phyloP scores from a whole-genome alignment of 1,140 invertebrate species.

The Rhynchophorus ferrugineus region DNA sequence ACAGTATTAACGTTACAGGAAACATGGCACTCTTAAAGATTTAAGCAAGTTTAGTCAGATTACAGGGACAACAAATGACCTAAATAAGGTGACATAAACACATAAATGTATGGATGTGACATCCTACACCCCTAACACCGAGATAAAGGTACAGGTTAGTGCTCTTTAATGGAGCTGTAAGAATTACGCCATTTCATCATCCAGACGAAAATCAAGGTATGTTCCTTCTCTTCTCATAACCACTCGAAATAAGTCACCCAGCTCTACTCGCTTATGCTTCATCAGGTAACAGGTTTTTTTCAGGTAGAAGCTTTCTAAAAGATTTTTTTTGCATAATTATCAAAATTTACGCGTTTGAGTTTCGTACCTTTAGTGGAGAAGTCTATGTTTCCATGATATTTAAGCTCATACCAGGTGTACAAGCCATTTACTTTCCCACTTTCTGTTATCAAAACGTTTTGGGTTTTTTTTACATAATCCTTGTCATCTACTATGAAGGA shows the following conservation, averaged over 20 bases:
- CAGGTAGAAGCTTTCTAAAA: constrained; percentile 13
- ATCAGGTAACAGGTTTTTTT: constrained; percentile 16
- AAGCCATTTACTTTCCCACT: constrained; percentile 20
- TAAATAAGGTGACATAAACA: neutral
- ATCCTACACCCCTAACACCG: neutral
- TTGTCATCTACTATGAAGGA: constrained; percentile 17
- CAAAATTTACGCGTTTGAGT: too few species aligned
- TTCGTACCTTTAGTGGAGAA: constrained; percentile 19
- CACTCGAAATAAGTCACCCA: constrained; percentile 9
- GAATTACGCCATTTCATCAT: neutral
- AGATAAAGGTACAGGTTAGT: neutral
- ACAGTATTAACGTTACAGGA: too few species aligned
- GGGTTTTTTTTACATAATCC: constrained; percentile 11
- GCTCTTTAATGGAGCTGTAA: neutral
- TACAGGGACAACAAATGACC: neutral
- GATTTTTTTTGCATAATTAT: too few species aligned
- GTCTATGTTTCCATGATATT: constrained; percentile 14
- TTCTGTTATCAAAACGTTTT: constrained; percentile 17
- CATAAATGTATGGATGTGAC: too few species aligned
- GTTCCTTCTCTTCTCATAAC: constrained; percentile 16
- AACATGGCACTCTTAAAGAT: too few species aligned
- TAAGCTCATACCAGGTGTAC: constrained; percentile 24
- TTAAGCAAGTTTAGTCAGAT: too few species aligned
- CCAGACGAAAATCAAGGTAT: constrained; percentile 15
- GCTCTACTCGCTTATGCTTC: constrained; percentile 7